Evolutionary conservation across 2,797 vertebrate species (phyloP), one percentile per base, ranked within the genome.

Genomic region (Enteromius fasciolatus): DNA sequence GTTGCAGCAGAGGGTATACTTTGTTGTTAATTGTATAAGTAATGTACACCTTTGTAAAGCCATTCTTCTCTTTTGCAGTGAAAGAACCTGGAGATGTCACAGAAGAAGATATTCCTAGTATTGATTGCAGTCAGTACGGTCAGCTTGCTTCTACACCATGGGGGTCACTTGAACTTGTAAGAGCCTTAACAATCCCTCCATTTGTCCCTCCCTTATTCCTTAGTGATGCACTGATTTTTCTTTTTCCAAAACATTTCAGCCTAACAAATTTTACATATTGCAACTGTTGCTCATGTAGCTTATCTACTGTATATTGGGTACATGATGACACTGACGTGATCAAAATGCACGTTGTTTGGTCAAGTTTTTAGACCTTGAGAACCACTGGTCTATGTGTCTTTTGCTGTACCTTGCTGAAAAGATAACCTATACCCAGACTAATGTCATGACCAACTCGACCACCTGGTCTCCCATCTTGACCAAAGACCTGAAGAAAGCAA

Each of bases 101-200:
- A 93, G 89, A 96, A 95, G 92, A 96, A 96, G 91, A 88, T 94
- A 39, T 93, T 96, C 81, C 91, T 97, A 84, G 82, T 94, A 78
- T 85, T 96, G 33, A 74, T 96, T 41, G 93, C 92, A 39, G 90
- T 95, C 90, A 95, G 94, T 84, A 94, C 93, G 0, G 81, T 94
- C 85, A 96, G 95, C 86, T 91, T 97, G 12, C 90, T 97, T 87
- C 91, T 96, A 87, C 96, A 95, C 90, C 94, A 94, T 50, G 94
- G 95, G 3, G 91, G 93, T 20, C 94, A 95, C 87, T 91, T 95
- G 80, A 95, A 83, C 91, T 95, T 95, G 96, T 97, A 93, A 93
- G 95, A 88, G 54, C 64, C 28, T 48, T 31, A 59, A 57, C 3
- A 2, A 12, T 57, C 12, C 8, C 46, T 50, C 4, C 11, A 31